These are phyloP conservation scores for Caenorhabditis virilis DNA, from an alignment of 2,888 invertebrate species.

Conservation along the genomic window DNA sequence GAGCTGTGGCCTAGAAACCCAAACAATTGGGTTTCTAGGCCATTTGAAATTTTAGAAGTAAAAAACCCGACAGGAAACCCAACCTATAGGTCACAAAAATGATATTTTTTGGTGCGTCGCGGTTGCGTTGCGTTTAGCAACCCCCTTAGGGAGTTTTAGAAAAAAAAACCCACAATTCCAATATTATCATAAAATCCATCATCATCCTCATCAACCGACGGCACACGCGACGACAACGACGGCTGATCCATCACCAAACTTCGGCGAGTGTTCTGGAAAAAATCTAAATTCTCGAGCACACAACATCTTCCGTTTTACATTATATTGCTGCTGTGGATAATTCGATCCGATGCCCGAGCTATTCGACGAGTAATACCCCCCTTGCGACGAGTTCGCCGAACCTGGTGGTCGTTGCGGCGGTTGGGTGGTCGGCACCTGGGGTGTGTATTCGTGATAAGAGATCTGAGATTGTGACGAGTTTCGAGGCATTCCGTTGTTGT, in stretches of 20 bases:
- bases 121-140: no score
- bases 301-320: no score
- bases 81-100: background rate
- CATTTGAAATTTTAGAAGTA: no score
- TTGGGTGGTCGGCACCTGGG: slow-evolving; percentile 42
- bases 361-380: slow-evolving; percentile 60
- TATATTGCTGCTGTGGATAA: slow-evolving; percentile 23
- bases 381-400: slow-evolving; percentile 58
- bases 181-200: slow-evolving; percentile 67
- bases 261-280: slow-evolving; percentile 34
- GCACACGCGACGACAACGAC: slow-evolving; percentile 54
- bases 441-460: slow-evolving; percentile 36
- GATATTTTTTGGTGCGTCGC: no score
- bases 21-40: no score
- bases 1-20: no score
- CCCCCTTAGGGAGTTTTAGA: no score
- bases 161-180: slow-evolving; percentile 47
- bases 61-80: background rate
- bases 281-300: no score
- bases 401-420: slow-evolving; percentile 49
- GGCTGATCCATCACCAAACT: slow-evolving; percentile 49
- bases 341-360: slow-evolving; percentile 47
- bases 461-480: slow-evolving; percentile 26
- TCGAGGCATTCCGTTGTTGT: slow-evolving; percentile 13
- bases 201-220: slow-evolving; percentile 60